These are phyloP conservation scores for Piezodorus guildinii DNA, from an alignment of 1,140 invertebrate species.

Conservation along the genomic window DNA sequence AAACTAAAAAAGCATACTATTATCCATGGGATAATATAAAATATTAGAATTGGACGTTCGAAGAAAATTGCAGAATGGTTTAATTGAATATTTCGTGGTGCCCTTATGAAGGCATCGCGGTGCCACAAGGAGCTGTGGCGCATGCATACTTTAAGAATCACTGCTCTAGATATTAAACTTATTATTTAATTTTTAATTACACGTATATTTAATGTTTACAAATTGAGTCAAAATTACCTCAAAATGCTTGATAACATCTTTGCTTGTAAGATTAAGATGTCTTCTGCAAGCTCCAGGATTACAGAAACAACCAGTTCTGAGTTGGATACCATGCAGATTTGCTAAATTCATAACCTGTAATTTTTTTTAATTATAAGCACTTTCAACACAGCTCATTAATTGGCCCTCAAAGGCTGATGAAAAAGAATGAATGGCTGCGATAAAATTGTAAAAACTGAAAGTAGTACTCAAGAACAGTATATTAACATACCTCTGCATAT, in stretches of 20 bases:
- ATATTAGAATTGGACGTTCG: too few relatives aligned
- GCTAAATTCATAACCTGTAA: conserved; percentile 78
- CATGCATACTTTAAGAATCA: too few relatives aligned
- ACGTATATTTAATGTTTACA: too few relatives aligned
- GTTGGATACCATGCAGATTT: conserved; percentile 68
- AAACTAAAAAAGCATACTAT: too few relatives aligned
- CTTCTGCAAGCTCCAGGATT: conserved; percentile 90
- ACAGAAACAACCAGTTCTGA: conserved; percentile 92
- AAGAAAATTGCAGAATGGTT: too few relatives aligned
- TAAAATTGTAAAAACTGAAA: too few relatives aligned
- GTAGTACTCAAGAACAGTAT: background rate
- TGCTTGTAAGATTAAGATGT: conserved; percentile 55
- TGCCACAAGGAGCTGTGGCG: too few relatives aligned
- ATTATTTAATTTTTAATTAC: too few relatives aligned
- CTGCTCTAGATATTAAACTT: too few relatives aligned
- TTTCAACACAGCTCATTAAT: background rate
- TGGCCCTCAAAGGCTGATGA: background rate
- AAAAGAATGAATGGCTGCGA: background rate
- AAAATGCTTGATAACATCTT: conserved; percentile 64
- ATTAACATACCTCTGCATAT: conserved; percentile 60
- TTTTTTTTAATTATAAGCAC: background rate
- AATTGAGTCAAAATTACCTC: conserved; percentile 38
- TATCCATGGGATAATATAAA: too few relatives aligned
- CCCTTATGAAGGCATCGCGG: too few relatives aligned
- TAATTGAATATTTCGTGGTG: too few relatives aligned